Evolutionary conservation across 2,888 invertebrate genomes (phyloP), one percentile per base, ranked within the genome.

Genomic region (Muschampia plurimacula): DNA sequence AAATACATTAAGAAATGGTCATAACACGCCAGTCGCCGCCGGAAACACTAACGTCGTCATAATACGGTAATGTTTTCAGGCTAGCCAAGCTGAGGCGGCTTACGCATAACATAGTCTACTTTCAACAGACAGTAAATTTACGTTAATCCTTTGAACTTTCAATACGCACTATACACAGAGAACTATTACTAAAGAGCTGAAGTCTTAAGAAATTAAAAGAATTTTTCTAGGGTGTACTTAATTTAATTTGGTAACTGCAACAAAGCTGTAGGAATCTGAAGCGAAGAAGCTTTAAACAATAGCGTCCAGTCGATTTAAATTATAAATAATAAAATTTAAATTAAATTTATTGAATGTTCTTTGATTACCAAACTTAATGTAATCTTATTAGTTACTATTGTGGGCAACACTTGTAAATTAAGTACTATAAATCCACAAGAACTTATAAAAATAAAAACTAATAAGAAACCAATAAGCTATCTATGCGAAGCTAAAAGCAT

Each of bases 181-280:
- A 68, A 63, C 59, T 66, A 65, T 46, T n/a, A 44, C 22, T 66
- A 66, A 67, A 44, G 44, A 65, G 9, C 39, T 36, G 57, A 59
- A 57, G 36, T 66, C 39, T 52, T 46, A 71, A 70, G 46, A 86
- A 85, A 82, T 84, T 87, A 87, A 86, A 85, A 80, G 83, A 79
- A 75, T 78, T 77, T 32, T 74, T 82, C 74, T 81, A 80, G 79
- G 82, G 84, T 88, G 88, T 89, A 89, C 88, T 90, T 88, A 87
- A 85, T 85, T 90, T 91, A 90, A 91, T 91, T 91, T 91, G 92
- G 92, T 92, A 92, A 92, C 91, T 90, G 90, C 87, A 88, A 90
- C 85, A 87, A 80, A 88, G 87, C 85, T 84, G 84, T 82, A 86
- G 89, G 84, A 88, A 87, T 85, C 84, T 74, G 81, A 85, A 84